Base-by-base conservation (phyloP, 2,113 vertebrate species). In the Pomatorhinus ruficollis region DNA sequence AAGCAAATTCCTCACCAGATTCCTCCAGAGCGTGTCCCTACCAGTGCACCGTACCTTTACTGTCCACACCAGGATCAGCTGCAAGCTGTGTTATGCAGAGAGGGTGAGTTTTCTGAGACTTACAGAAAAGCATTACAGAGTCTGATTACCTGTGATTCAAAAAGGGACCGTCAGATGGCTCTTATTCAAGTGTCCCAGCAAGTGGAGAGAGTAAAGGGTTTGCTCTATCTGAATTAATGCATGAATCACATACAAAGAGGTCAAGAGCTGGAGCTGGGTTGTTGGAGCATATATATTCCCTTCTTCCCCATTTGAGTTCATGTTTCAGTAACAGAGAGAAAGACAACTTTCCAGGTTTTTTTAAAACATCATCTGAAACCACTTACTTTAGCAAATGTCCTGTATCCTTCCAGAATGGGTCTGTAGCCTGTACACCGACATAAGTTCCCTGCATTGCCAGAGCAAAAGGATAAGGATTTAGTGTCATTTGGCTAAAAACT, bases 401-500 rank as follows among this genome's bases (percentile, higher is more conserved):
- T 98, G 96, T 98, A 99, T 23, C 99, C 99, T 84, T 99, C 98
- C 81, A 99, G 97, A 84, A 99, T 99, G 22, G 99, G 97, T 88
- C 99, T 98, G 96, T 99, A 99, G 52, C 99, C 99, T 8, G 99
- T 99, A 93, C 99, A 99, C 31, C 99, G 99, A 74, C 99, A 99
- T 94, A 99, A 96, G 84, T 99, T 99, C 50, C 99, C 99, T 99
- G 89, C 3, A 47, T 91, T 77, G 56, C 14, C 61, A 93, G 90
- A 80, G 49, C 56, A 83, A 89, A 63, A 84, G 15, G 24, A 69
- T 37, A 95, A 82, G 72, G 31, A 33, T 40, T 75, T n/a, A 21
- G 16, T 21, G 28, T 18, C 14, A 52, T 44, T 90, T 47, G 77
- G 5, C 15, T 30, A 17, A 39, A 30, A 72, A 65, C 3, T 22